A percentile compares a stretch with the other conserved stretches of the same genome.
Evolutionary conservation across 2,888 invertebrate species (phyloP).

Genomic region (Cetonia aurata): DNA sequence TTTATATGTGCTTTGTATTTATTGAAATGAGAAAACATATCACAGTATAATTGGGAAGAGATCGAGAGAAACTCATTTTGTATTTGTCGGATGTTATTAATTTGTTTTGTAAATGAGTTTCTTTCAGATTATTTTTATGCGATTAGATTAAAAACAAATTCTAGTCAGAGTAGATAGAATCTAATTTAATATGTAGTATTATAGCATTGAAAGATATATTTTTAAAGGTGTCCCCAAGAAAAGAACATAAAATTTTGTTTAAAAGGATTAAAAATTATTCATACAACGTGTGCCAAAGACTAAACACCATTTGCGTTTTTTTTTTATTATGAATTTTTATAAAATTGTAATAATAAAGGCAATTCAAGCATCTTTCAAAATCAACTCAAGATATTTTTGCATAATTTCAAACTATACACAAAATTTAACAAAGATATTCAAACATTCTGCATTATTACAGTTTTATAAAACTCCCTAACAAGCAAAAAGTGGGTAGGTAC

Average conservation of each 20-base stretch:
- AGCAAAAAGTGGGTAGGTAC: too few species aligned
- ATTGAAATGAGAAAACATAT: not conserved
- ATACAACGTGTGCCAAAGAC: not conserved
- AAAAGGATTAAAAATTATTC: not conserved
- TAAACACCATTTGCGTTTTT: too few species aligned
- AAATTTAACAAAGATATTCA: too few species aligned
- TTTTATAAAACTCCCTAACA: too few species aligned
- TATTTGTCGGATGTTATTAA: not conserved
- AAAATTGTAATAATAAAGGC: too few species aligned
- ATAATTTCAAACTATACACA: too few species aligned
- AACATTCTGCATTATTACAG: too few species aligned
- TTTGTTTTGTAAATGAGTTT: too few species aligned
- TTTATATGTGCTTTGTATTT: slow-evolving; percentile 14
- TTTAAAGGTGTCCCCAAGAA: not conserved
- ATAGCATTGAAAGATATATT: not conserved
- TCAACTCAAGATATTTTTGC: too few species aligned
- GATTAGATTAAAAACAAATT: not conserved
- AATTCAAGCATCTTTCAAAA: too few species aligned
- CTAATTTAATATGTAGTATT: not conserved
- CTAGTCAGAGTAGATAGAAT: slow-evolving; percentile 5
- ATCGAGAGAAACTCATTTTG: too few species aligned
- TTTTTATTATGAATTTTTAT: too few species aligned
- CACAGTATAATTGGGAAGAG: not conserved
- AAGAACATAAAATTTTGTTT: not conserved
- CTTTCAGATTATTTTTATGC: not conserved